phyloP scores from a whole-genome alignment of 2,888 invertebrate genomes.

The Polia nebulosa region DNA sequence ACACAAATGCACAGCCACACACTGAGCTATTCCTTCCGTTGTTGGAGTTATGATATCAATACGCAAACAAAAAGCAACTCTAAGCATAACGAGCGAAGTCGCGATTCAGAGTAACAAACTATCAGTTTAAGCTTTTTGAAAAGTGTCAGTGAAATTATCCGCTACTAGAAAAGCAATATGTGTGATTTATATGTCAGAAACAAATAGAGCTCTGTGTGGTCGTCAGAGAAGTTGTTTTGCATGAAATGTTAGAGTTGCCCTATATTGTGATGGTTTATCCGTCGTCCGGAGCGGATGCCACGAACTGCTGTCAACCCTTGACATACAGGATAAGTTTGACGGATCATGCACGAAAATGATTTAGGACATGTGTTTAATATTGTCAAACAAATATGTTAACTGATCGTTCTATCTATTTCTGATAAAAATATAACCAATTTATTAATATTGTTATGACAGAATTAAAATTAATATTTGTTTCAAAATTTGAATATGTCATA shows the following conservation, averaged over 20 bases:
- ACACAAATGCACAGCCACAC: slow-evolving; percentile 90
- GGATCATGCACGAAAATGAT: slow-evolving; percentile 85
- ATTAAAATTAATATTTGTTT: slow-evolving; percentile 66
- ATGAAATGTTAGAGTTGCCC: slow-evolving; percentile 54
- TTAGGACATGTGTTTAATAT: slow-evolving; percentile 77
- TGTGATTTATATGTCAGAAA: slow-evolving; percentile 61
- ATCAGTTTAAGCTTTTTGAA: slow-evolving; percentile 75
- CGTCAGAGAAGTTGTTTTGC: slow-evolving; percentile 69
- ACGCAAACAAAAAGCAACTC: slow-evolving; percentile 66
- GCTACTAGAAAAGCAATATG: slow-evolving; percentile 77
- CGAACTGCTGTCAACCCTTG: slow-evolving; percentile 89
- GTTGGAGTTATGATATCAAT: slow-evolving; percentile 74
- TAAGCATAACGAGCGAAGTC: slow-evolving; percentile 58
- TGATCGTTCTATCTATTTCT: slow-evolving; percentile 57
- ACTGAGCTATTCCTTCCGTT: slow-evolving; percentile 90
- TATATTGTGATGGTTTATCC: slow-evolving; percentile 80
- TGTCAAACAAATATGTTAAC: slow-evolving; percentile 65
- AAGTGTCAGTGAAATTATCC: slow-evolving; percentile 71
- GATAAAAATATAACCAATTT: slow-evolving; percentile 54
- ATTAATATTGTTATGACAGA: slow-evolving; percentile 65
- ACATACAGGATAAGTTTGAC: slow-evolving; percentile 87
- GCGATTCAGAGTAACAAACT: slow-evolving; percentile 54
- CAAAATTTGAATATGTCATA: slow-evolving; percentile 66
- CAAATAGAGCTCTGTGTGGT: slow-evolving; percentile 70
- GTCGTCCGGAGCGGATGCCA: slow-evolving; percentile 84